These are phyloP conservation scores for Cuniculus paca DNA, from an alignment of 2,797 vertebrate genomes.

Conservation along the genomic window DNA sequence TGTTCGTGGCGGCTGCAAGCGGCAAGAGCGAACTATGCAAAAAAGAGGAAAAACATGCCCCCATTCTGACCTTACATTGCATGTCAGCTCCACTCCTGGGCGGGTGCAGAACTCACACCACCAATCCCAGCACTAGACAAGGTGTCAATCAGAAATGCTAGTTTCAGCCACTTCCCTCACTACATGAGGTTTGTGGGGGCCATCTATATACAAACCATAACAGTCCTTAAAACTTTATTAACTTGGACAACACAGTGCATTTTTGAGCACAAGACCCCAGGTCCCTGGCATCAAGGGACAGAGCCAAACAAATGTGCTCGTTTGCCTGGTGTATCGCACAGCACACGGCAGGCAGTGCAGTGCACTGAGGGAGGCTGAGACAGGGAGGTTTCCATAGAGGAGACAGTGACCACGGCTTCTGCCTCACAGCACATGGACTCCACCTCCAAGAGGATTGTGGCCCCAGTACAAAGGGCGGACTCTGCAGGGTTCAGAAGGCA, in stretches of 20 bases:
- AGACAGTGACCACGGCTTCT: neutral
- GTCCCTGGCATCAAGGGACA: neutral
- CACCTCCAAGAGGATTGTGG: neutral
- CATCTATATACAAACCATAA: no score
- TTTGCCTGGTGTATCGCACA: neutral
- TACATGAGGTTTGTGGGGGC: no score
- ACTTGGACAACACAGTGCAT: neutral
- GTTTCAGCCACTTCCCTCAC: no score
- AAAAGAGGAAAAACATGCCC: no score
- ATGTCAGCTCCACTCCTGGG: no score
- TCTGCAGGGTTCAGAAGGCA: neutral
- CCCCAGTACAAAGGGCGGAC: neutral
- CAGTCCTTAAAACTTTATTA: neutral
- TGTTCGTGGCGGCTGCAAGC: no score
- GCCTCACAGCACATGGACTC: neutral
- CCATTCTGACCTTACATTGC: no score
- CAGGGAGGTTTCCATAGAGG: neutral
- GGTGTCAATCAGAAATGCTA: no score
- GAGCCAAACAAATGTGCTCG: neutral
- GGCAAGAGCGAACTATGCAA: no score
- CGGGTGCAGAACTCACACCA: no score
- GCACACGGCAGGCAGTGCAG: neutral
- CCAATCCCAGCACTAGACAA: no score
- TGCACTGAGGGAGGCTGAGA: neutral
- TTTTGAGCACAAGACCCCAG: neutral